Evolutionary conservation across 1,140 invertebrate species (phyloP).

Genomic region (Tetramorium alpestre): DNA sequence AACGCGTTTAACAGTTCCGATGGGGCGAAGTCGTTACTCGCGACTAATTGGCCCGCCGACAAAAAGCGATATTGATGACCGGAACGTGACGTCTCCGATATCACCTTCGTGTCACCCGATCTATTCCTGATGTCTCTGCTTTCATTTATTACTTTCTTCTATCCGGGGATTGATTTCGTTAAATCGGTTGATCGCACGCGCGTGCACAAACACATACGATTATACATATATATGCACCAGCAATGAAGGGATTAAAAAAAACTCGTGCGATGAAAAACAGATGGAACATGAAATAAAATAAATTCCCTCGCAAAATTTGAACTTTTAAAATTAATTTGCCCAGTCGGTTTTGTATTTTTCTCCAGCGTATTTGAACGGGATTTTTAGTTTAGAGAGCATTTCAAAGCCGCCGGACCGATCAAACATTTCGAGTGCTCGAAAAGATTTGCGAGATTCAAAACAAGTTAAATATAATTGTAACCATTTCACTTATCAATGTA

Average conservation of each 20-base stretch:
- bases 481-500: conserved; percentile 15
- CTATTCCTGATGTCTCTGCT: not conserved
- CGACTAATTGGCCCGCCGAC: conserved; percentile 68
- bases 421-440: not conserved
- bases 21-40: conserved; percentile 56
- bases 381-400: not conserved
- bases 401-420: not conserved
- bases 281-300: not conserved
- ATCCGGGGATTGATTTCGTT: conserved; percentile 34
- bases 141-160: conserved; percentile 59
- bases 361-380: not conserved
- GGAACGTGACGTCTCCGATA: conserved; percentile 21
- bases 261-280: not conserved
- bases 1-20: conserved; percentile 37
- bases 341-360: not conserved
- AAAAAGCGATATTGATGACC: conserved; percentile 61
- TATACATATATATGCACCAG: no score
- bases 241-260: not conserved
- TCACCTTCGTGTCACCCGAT: not conserved
- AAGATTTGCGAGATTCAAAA: not conserved
- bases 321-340: not conserved
- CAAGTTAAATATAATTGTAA: conserved; percentile 11
- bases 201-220: not conserved
- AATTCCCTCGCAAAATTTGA: conserved; percentile 7
- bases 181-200: not conserved